Conservation (phyloP, 2,888 invertebrate genomes). For the Lasioglossum malachurum region DNA sequence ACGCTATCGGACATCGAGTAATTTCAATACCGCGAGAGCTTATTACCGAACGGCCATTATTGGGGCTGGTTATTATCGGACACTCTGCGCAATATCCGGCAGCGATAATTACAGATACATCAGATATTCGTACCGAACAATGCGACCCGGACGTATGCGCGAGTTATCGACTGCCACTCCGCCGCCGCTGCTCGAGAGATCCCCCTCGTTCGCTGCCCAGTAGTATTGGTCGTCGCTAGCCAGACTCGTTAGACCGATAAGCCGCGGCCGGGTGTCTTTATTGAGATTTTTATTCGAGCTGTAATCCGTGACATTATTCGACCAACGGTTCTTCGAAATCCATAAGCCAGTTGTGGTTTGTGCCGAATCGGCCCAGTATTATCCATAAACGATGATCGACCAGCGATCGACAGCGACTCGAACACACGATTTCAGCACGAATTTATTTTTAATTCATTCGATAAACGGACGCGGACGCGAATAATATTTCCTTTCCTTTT, state of each 20-base stretch:
- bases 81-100: slow-evolving; percentile 56
- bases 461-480: no score
- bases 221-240: slow-evolving; percentile 29
- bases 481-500: no score
- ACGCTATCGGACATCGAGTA: slow-evolving; percentile 25
- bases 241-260: slow-evolving; percentile 47
- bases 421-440: neutral
- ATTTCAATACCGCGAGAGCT: slow-evolving; percentile 46
- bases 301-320: slow-evolving; percentile 59
- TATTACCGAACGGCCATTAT: slow-evolving; percentile 50
- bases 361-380: slow-evolving; percentile 32
- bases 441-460: no score
- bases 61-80: slow-evolving; percentile 41
- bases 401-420: neutral
- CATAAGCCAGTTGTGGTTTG: slow-evolving; percentile 54
- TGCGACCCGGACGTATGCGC: slow-evolving; percentile 30
- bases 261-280: slow-evolving; percentile 45
- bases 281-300: slow-evolving; percentile 50
- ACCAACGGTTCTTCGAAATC: slow-evolving; percentile 46
- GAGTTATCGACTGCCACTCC: slow-evolving; percentile 50
- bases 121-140: slow-evolving; percentile 50
- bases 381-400: slow-evolving; percentile 45
- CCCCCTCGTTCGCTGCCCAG: neutral
- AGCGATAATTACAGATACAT: slow-evolving; percentile 62
- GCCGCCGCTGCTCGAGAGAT: slow-evolving; percentile 8